These are phyloP conservation scores for Lysiphlebus fabarum DNA, from an alignment of 1,140 invertebrate genomes.

Conservation along the genomic window DNA sequence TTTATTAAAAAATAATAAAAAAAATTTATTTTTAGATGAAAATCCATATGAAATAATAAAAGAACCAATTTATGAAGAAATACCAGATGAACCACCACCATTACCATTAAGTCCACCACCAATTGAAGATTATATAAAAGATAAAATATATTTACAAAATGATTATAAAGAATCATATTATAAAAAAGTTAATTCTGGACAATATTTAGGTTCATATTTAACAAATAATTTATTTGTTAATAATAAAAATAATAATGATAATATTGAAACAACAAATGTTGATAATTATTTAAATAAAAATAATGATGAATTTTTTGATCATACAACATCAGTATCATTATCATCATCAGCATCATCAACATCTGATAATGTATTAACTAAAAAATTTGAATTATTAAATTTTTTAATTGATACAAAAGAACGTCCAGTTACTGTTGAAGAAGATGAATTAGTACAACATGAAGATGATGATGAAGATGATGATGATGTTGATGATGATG, in stretches of 20 bases:
- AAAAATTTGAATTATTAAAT: slow-evolving; percentile 84
- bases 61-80: slow-evolving; percentile 87
- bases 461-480: slow-evolving; percentile 56
- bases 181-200: slow-evolving; percentile 61
- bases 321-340: slow-evolving; percentile 26
- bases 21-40: slow-evolving; percentile 55
- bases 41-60: slow-evolving; percentile 77
- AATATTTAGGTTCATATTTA: slow-evolving; percentile 79
- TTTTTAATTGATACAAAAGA: slow-evolving; percentile 74
- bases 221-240: slow-evolving; percentile 64
- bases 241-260: slow-evolving; percentile 55
- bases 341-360: slow-evolving; percentile 21
- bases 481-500: slow-evolving; percentile 15
- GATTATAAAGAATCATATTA: slow-evolving; percentile 60
- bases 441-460: slow-evolving; percentile 56
- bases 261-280: slow-evolving; percentile 11
- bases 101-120: slow-evolving; percentile 71
- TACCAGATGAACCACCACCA: slow-evolving; percentile 74
- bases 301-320: slow-evolving; percentile 43
- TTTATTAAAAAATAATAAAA: slow-evolving; percentile 42
- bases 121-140: slow-evolving; percentile 48
- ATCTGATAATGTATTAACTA: slow-evolving; percentile 56
- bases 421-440: slow-evolving; percentile 59
- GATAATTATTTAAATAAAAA: slow-evolving; percentile 43
- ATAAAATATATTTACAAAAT: slow-evolving; percentile 57